phyloP scores from a whole-genome alignment of 2,888 invertebrate species.

The Pandemis cinnamomeana region DNA sequence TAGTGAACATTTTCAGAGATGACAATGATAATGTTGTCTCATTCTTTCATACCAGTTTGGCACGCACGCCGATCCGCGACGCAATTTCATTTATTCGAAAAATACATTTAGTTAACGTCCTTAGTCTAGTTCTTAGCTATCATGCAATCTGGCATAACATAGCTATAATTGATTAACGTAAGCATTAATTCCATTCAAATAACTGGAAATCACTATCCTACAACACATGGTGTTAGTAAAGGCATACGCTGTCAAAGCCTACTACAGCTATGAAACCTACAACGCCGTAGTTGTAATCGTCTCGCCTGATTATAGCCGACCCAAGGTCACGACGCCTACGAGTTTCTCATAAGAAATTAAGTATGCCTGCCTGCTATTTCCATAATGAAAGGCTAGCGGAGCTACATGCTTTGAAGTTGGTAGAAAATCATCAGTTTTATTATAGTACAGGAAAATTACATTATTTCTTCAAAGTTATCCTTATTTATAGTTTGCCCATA shows the following conservation, averaged over 20 bases:
- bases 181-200: no score
- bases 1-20: no score
- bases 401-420: neutral
- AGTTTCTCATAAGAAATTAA: slow-evolving; percentile 18
- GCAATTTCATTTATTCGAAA: no score
- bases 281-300: slow-evolving; percentile 20
- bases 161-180: no score
- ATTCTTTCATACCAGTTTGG: no score
- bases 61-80: no score
- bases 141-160: no score
- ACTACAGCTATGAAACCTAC: neutral
- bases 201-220: no score
- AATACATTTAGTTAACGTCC: no score
- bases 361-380: neutral
- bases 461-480: neutral
- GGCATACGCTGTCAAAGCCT: neutral
- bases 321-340: slow-evolving; percentile 19
- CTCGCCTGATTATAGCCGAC: slow-evolving; percentile 23
- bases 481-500: no score
- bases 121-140: no score
- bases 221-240: neutral
- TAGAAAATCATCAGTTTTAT: neutral
- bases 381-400: slow-evolving; percentile 2
- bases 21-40: no score
- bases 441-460: neutral